Conservation (phyloP, 2,113 vertebrate genomes). For the Thomomys bottae region DNA sequence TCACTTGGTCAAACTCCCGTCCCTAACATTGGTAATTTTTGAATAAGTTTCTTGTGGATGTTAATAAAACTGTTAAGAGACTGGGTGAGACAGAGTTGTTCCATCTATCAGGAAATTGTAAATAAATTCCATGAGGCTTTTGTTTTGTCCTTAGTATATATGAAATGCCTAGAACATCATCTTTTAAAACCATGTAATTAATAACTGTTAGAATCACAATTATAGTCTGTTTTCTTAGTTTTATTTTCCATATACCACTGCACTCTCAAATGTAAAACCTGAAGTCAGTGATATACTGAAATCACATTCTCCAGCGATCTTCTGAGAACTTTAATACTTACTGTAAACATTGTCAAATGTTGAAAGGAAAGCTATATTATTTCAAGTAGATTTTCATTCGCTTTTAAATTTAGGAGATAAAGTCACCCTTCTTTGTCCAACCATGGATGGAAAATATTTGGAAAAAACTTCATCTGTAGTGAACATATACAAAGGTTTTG, state of each 20-base stretch:
- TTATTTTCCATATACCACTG: background rate
- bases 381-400: slow-evolving; percentile 21
- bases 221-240: background rate
- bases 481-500: no score
- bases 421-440: background rate
- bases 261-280: background rate
- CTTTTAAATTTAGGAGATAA: slow-evolving; percentile 2
- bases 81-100: background rate
- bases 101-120: background rate
- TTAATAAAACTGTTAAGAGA: slow-evolving; percentile 14
- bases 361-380: slow-evolving; percentile 6
- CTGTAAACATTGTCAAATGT: background rate
- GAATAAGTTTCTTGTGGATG: background rate
- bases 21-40: background rate
- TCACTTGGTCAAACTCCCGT: no score
- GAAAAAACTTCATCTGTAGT: no score
- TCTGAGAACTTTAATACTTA: background rate
- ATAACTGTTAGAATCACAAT: no score
- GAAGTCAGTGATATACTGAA: background rate
- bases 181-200: background rate
- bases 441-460: background rate
- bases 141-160: background rate
- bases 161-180: background rate
- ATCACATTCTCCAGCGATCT: background rate
- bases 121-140: background rate